Conservation (phyloP, 2,797 vertebrate genomes). For the Muscicapa striata region DNA sequence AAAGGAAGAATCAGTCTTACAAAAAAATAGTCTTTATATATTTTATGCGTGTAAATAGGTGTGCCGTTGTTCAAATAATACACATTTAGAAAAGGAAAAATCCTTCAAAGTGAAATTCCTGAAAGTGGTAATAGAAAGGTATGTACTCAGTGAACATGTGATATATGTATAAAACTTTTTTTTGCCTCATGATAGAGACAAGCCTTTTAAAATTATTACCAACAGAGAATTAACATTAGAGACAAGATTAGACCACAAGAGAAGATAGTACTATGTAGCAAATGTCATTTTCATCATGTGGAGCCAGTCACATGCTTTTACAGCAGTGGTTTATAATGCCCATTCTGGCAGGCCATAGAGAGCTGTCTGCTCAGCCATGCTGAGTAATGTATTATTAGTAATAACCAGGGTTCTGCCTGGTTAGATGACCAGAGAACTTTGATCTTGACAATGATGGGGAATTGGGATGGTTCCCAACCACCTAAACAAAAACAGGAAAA, state of each 20-base stretch:
- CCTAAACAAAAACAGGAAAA: neutral
- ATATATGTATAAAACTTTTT: neutral
- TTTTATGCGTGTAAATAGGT: neutral
- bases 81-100: neutral
- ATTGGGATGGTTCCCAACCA: neutral
- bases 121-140: neutral
- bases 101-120: neutral
- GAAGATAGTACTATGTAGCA: neutral
- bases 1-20: neutral
- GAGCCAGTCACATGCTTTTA: neutral
- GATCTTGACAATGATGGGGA: neutral
- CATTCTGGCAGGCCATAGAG: neutral
- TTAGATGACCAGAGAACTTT: neutral
- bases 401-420: neutral
- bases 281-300: neutral
- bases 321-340: neutral
- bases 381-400: neutral
- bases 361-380: neutral
- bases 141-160: neutral
- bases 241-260: accelerated
- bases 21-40: neutral
- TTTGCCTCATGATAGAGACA: neutral
- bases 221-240: neutral
- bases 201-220: neutral
- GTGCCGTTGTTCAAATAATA: neutral